A percentile compares a stretch with the other conserved stretches of the same genome.
These are phyloP conservation scores for Osedax fenrisi DNA, from an alignment of 2,888 invertebrate species.

Conservation along the genomic window DNA sequence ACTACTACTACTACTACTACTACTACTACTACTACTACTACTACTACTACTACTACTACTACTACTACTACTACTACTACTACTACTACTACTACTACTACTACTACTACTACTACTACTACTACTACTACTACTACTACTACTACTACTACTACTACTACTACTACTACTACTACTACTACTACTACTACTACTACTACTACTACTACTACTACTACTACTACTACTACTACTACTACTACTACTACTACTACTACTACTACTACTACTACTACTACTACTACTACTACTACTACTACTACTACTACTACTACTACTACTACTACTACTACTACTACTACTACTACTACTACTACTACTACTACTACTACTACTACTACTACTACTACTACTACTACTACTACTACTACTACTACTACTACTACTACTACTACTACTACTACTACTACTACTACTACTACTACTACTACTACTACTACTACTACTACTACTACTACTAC, in stretches of 20 bases:
- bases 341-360: slow-evolving; percentile 26
- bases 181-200: background rate
- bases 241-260: slow-evolving; percentile 33
- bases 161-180: slow-evolving; percentile 12
- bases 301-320: slow-evolving; percentile 33
- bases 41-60: slow-evolving; percentile 17
- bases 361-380: slow-evolving; percentile 24
- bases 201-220: slow-evolving; percentile 29
- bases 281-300: slow-evolving; percentile 33
- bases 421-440: slow-evolving; percentile 16
- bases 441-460: slow-evolving; percentile 14
- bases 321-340: slow-evolving; percentile 33
- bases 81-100: slow-evolving; percentile 31
- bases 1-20: slow-evolving; percentile 32
- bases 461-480: slow-evolving; percentile 13
- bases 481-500: background rate
- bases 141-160: slow-evolving; percentile 28
- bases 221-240: slow-evolving; percentile 34
- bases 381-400: slow-evolving; percentile 23
- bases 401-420: slow-evolving; percentile 20
- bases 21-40: slow-evolving; percentile 20
- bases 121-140: slow-evolving; percentile 34
- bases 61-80: slow-evolving; percentile 6
- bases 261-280: slow-evolving; percentile 31
- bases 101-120: slow-evolving; percentile 34